These are phyloP conservation scores for Vulpes lagopus DNA, from an alignment of 2,113 vertebrate species.

Conservation along the genomic window DNA sequence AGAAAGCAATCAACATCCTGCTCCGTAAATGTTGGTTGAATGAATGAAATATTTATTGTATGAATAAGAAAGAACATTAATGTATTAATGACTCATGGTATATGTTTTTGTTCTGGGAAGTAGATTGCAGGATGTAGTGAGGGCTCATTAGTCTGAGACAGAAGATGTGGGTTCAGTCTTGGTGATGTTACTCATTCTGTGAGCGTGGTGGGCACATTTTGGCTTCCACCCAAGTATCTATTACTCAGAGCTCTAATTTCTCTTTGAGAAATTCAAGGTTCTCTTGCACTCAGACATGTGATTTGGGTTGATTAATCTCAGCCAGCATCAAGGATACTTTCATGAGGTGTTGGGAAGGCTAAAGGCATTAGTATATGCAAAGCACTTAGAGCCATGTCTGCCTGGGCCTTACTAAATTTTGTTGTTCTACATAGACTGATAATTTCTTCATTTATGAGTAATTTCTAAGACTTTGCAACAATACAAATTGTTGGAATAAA, in stretches of 20 bases:
- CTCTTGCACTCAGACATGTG: not conserved
- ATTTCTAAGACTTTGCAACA: not conserved
- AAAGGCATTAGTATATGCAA: not conserved
- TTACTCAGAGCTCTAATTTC: conserved; percentile 56
- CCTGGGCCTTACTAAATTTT: not conserved
- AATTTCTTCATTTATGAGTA: conserved; percentile 27
- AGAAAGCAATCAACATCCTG: not conserved
- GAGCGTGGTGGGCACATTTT: not conserved
- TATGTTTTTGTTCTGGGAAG: conserved; percentile 57
- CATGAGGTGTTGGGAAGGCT: not conserved
- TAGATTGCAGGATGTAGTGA: not conserved
- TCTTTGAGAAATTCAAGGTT: conserved; percentile 45
- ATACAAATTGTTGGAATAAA: not conserved
- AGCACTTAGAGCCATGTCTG: not conserved
- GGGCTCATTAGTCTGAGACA: conserved; percentile 21
- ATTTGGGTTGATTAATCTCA: not conserved
- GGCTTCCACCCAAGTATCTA: conserved; percentile 16
- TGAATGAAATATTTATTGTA: conserved; percentile 47
- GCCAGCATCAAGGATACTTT: not conserved
- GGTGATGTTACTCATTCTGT: not conserved
- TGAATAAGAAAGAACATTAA: conserved; percentile 53
- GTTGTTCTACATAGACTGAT: not conserved
- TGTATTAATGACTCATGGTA: not conserved
- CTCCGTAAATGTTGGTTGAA: not conserved
- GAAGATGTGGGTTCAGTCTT: conserved; percentile 22